Evolutionary conservation across 2,113 vertebrate species (phyloP), one percentile per base, ranked within the genome.

Genomic region (Chrysochloris asiatica): DNA sequence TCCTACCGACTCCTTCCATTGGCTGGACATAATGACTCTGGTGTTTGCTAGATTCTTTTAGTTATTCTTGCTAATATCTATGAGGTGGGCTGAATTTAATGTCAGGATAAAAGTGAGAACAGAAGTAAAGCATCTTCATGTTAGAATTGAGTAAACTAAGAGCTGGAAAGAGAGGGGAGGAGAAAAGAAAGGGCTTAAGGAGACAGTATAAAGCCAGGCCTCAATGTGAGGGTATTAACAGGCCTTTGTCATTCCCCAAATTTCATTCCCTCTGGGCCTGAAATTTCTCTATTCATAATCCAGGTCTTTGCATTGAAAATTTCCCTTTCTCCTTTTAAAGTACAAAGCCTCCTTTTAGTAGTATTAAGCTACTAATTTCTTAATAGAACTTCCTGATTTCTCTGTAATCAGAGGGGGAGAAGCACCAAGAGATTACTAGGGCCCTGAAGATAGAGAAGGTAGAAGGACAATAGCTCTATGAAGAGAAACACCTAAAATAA

Each of bases 381-480:
- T 8, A 28, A 30, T 33, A 30, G 69, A 24, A 38, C 6, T 21
- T 7, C 38, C 16, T 12, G 73, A 0, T 21, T 52, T 50, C 59
- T 33, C n/a, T 14, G 0, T 16, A 7, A 8, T 3, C 50, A 56
- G 43, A 69, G 28, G n/a, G 41, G 72, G 6, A 75, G 10, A 4
- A 3, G 36, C 2, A 2, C 59, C 30, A 72, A 8, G 43, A 56
- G 43, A 14, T 16, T 16, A 3, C 28, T 33, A 19, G 56, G 14
- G 73, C 45, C 21, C 5, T 54, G 9, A 17, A 11, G 47, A 19
- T 2, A n/a, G 36, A 12, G 48, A 1, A 48, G 5, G 56, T n/a
- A 41, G 1, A 30, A 41, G 2, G 24, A 43, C 1, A 3, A 13
- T 0, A 10, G 7, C 1, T 38, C 63, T 16, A 8, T 1, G 8